These are phyloP conservation scores for Furcula furcula DNA, from an alignment of 2,888 invertebrate genomes.

Conservation along the genomic window DNA sequence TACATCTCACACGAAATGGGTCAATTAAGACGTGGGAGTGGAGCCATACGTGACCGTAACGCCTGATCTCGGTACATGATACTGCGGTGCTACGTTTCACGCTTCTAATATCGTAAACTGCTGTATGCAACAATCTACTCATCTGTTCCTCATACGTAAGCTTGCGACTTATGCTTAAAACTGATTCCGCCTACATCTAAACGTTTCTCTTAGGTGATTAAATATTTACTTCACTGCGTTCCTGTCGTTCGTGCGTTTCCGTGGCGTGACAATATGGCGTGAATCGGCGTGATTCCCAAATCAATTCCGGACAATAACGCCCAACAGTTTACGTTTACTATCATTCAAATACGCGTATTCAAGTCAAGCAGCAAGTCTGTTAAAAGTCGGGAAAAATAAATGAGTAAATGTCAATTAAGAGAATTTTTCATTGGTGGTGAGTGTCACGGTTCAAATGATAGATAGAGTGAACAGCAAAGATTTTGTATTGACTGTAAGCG, in stretches of 20 bases:
- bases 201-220: constrained; percentile 12
- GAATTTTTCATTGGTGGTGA: no score
- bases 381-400: no score
- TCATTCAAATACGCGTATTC: constrained; percentile 5
- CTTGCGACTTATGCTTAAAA: constrained; percentile 1
- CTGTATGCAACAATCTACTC: constrained; percentile 44
- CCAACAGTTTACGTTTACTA: constrained; percentile 7
- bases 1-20: constrained; percentile 77
- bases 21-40: constrained; percentile 82
- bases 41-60: constrained; percentile 74
- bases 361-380: constrained; percentile 13
- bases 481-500: constrained; percentile 13
- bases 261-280: constrained; percentile 10
- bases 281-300: constrained; percentile 35
- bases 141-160: constrained; percentile 22
- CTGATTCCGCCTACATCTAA: constrained; percentile 16
- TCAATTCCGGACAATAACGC: constrained; percentile 43
- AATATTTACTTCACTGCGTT: constrained; percentile 23
- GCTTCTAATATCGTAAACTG: constrained; percentile 58
- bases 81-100: constrained; percentile 68
- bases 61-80: constrained; percentile 60
- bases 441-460: not conserved
- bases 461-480: constrained; percentile 12
- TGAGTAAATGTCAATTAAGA: no score
- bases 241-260: constrained; percentile 23